Percentiles rank a stretch among this genome's conserved stretches.
Conservation (phyloP, 23 tunicate genomes). For the Styela plicata region DNA sequence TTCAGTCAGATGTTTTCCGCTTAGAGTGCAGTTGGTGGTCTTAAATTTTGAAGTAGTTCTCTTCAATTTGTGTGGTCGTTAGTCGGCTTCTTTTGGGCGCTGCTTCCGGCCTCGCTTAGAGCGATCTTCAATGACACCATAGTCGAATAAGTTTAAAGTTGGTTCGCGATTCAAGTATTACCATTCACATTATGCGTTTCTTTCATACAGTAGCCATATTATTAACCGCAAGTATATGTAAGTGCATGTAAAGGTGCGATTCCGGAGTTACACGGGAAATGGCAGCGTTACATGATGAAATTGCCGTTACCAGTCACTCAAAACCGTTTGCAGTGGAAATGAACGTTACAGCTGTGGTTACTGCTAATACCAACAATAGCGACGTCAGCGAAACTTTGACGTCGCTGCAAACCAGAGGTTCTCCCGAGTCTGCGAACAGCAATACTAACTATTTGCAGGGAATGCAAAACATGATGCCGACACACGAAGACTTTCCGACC, state of each 20-base stretch:
- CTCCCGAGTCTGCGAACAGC: neutral
- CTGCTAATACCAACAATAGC: neutral
- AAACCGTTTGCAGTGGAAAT: constrained; percentile 26
- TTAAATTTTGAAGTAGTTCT: too few species aligned
- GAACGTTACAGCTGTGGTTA: constrained; percentile 25
- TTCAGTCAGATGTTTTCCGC: too few species aligned
- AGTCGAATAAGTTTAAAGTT: too few species aligned
- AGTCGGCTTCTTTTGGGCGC: too few species aligned
- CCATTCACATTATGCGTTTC: too few species aligned
- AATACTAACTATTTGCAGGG: constrained; percentile 22
- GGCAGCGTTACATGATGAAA: constrained; percentile 20
- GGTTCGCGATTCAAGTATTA: too few species aligned
- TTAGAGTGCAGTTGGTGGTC: too few species aligned
- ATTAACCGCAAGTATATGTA: neutral
- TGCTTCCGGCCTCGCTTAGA: too few species aligned
- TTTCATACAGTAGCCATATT: neutral
- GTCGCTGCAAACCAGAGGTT: neutral
- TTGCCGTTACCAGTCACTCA: constrained; percentile 18
- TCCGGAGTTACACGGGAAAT: constrained; percentile 3
- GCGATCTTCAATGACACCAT: too few species aligned
- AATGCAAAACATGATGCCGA: constrained; percentile 27
- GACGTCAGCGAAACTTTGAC: constrained; percentile 4
- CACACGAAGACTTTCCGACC: constrained; percentile 8
- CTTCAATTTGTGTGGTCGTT: too few species aligned
- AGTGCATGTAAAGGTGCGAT: neutral